These are phyloP conservation scores for Hartigia nigra DNA, from an alignment of 2,888 invertebrate species.

Conservation along the genomic window DNA sequence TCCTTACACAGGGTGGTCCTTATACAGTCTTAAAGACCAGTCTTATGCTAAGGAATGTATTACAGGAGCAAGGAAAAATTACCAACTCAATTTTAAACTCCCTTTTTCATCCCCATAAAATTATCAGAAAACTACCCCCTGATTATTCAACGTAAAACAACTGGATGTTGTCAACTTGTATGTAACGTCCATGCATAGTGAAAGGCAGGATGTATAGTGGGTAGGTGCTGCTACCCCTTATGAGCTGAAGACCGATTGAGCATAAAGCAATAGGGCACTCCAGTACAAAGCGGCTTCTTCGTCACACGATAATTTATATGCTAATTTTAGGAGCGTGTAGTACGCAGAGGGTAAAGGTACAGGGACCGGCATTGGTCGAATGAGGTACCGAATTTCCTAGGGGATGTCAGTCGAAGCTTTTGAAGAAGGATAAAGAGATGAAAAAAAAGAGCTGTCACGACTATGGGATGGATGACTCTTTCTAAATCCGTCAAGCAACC, in stretches of 20 bases:
- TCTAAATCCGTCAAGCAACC: background rate
- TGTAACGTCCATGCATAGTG: background rate
- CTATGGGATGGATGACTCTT: background rate
- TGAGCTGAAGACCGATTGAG: background rate
- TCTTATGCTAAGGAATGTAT: background rate
- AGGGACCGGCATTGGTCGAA: background rate
- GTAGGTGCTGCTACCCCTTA: background rate
- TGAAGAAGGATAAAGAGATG: background rate
- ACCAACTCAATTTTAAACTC: background rate
- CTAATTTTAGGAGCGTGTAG: constrained; percentile 57
- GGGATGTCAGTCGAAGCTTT: background rate
- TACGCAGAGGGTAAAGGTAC: background rate
- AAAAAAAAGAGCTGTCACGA: background rate
- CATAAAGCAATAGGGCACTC: constrained; percentile 30
- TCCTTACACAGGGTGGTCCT: background rate
- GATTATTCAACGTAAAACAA: background rate
- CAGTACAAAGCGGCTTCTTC: constrained; percentile 48
- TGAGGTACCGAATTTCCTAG: background rate
- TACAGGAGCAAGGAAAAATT: background rate
- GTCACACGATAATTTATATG: constrained; percentile 62
- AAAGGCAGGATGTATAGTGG: too few relatives aligned
- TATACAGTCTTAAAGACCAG: background rate
- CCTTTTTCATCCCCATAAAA: background rate
- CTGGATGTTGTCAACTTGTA: background rate
- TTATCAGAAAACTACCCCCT: background rate